Base-by-base conservation (phyloP, 1,140 invertebrate species). In the Caenorhabditis latens region DNA sequence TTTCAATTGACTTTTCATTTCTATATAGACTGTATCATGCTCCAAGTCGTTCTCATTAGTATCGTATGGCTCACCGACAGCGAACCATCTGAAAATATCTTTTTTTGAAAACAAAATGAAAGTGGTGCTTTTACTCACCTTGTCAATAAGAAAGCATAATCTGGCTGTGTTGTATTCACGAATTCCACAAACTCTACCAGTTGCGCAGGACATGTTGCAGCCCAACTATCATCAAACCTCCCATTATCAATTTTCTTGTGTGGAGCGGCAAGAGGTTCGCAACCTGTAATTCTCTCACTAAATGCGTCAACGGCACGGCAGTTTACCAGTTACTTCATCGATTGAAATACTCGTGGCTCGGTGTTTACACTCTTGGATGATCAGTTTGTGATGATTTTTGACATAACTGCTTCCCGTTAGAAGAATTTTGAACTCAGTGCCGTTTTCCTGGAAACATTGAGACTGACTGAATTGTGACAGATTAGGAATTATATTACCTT, bases 371-470 rank as follows among this genome's bases (percentile, higher is more conserved):
- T 63, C 61, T 11, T 63, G 61, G 9, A 63, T 63, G 6, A 63
- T 11, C 65, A 71, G 21, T 71, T 71, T 71, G 8, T 71, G 40
- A 71, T 71, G 65, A 46, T 71, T 71, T 46, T 5, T 4, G 6
- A 8, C 19, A 8, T 71, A 71, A 19, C 40, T 43, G 40, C 24
- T 71, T 19, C 65, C 65, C 3, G 46, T 8, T 7, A 71, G 2
- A 19, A 42, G 40, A 8, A 71, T 46, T 43, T 71, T 43, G 16
- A 19, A 71, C 46, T 71, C 65, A 16, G 40, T 46, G n/a, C 65
- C 65, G 16, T 71, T 71, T n/a, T 19, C 42, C 11, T 46, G 8
- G 4, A 19, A 43, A 2, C 0, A 32, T 32, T 32, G 32, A 32
- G 2, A 32, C 32, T 32, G 32, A 2, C 32, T 2, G 32, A 32